A percentile compares a stretch with the other conserved stretches of the same genome.
Evolutionary conservation across 1,140 invertebrate genomes (phyloP).

Genomic region (Drosophila ohnishii): DNA sequence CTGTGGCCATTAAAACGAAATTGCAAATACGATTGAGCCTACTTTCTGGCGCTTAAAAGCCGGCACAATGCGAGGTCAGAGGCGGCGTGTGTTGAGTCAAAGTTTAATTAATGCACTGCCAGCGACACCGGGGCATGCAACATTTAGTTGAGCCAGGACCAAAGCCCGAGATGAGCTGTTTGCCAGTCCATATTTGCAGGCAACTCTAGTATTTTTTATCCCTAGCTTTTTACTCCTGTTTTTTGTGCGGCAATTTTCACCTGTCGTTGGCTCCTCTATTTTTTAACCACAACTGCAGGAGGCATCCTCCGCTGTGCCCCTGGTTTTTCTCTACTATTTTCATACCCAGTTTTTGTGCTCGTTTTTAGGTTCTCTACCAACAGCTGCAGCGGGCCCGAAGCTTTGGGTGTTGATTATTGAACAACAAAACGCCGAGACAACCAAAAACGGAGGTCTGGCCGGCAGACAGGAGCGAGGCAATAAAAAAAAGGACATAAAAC

Average conservation of each 20-base stretch:
- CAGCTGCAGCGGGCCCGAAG: conserved; percentile 39
- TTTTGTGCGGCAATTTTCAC: conserved; percentile 64
- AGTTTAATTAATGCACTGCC: conserved; percentile 56
- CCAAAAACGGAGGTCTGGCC: conserved; percentile 10
- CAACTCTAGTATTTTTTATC: background rate
- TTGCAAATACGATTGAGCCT: conserved; percentile 58
- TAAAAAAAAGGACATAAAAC: conserved; percentile 28
- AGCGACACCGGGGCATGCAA: conserved; percentile 43
- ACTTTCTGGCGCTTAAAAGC: conserved; percentile 44
- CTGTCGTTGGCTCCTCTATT: conserved; percentile 35
- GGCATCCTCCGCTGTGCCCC: conserved; percentile 36
- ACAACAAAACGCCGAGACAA: conserved; percentile 55
- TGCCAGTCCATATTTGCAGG: conserved; percentile 16
- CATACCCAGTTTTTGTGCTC: background rate
- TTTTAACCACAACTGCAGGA: conserved; percentile 63
- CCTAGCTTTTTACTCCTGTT: conserved; percentile 19
- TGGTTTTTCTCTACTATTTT: conserved; percentile 7
- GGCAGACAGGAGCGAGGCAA: conserved; percentile 13
- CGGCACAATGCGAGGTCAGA: conserved; percentile 14
- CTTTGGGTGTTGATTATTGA: conserved; percentile 57
- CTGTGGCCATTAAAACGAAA: conserved; percentile 50
- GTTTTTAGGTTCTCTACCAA: conserved; percentile 22
- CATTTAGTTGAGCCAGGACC: conserved; percentile 46
- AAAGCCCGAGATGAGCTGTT: conserved; percentile 36
- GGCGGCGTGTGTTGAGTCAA: conserved; percentile 7